Percentiles rank a stretch among this genome's conserved stretches.
These are phyloP conservation scores for Nezara viridula DNA, from an alignment of 2,888 invertebrate genomes.

Conservation along the genomic window DNA sequence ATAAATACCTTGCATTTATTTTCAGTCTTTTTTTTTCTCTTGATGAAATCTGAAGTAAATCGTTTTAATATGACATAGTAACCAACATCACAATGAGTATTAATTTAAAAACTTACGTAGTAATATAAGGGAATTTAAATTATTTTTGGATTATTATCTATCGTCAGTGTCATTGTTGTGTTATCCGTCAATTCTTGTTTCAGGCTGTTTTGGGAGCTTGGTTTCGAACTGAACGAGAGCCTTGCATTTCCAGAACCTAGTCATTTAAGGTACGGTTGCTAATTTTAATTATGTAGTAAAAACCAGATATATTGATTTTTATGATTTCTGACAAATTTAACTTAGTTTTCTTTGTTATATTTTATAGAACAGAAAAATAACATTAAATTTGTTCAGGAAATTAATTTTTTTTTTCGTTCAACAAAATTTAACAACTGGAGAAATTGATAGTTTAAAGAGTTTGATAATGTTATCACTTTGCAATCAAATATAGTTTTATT, in stretches of 20 bases:
- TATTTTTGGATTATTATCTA: background rate
- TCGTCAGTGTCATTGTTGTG: background rate
- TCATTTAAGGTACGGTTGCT: conserved; percentile 32
- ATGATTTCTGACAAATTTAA: background rate
- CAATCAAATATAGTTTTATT: too few relatives aligned
- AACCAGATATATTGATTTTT: background rate
- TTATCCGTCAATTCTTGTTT: conserved; percentile 2
- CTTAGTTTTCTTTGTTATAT: background rate
- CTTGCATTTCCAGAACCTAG: conserved; percentile 30
- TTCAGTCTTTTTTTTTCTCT: background rate
- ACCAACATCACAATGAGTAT: background rate
- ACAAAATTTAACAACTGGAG: too few relatives aligned
- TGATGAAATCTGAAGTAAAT: background rate
- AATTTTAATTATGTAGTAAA: background rate
- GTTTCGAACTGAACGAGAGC: conserved; percentile 55
- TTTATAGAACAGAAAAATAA: too few relatives aligned
- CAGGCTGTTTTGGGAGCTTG: conserved; percentile 54
- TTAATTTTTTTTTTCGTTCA: too few relatives aligned
- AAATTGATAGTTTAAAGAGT: too few relatives aligned
- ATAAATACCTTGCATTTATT: background rate
- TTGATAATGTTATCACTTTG: too few relatives aligned
- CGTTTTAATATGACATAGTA: too few relatives aligned
- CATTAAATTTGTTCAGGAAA: too few relatives aligned
- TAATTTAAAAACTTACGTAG: background rate
- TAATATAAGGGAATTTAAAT: background rate